A percentile compares a stretch with the other conserved stretches of the same genome.
Evolutionary conservation across 2,888 invertebrate genomes (phyloP).

Genomic region (Apodemia duryi): DNA sequence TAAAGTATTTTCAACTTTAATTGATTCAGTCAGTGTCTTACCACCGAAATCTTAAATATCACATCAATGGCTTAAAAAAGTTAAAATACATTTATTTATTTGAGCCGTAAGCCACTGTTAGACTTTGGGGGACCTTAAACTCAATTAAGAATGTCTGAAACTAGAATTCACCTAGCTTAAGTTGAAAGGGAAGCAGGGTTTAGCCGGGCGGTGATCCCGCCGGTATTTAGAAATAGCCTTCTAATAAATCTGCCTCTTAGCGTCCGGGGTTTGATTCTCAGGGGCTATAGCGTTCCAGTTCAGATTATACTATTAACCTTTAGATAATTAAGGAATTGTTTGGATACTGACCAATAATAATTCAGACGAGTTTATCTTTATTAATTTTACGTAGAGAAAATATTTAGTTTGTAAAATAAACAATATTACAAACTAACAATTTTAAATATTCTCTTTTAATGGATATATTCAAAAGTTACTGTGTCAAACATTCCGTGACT

Average conservation of each 20-base stretch:
- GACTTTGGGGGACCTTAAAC: neutral
- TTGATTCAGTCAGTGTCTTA: too few relatives aligned
- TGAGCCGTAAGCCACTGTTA: neutral
- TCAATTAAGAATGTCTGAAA: conserved; percentile 32
- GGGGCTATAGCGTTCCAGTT: conserved; percentile 48
- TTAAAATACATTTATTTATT: too few relatives aligned
- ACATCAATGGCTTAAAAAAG: too few relatives aligned
- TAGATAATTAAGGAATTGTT: conserved; percentile 23
- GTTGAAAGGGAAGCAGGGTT: conserved; percentile 63
- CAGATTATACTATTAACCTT: conserved; percentile 53
- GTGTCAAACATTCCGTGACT: too few relatives aligned
- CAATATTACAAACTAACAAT: too few relatives aligned
- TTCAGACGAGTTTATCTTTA: neutral
- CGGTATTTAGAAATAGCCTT: conserved; percentile 60
- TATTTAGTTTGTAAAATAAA: too few relatives aligned
- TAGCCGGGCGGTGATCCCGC: conserved; percentile 59
- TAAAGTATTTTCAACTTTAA: too few relatives aligned
- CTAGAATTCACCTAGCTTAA: conserved; percentile 56
- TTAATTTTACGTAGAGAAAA: too few relatives aligned
- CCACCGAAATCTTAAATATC: too few relatives aligned
- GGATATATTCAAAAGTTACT: too few relatives aligned
- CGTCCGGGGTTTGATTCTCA: conserved; percentile 69
- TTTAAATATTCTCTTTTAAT: too few relatives aligned
- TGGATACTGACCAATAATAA: conserved; percentile 50
- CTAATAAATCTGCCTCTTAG: conserved; percentile 71